A percentile compares a stretch with the other conserved stretches of the same genome.
Evolutionary conservation across 2,888 invertebrate species (phyloP).

Genomic region (Zele albiditarsus): DNA sequence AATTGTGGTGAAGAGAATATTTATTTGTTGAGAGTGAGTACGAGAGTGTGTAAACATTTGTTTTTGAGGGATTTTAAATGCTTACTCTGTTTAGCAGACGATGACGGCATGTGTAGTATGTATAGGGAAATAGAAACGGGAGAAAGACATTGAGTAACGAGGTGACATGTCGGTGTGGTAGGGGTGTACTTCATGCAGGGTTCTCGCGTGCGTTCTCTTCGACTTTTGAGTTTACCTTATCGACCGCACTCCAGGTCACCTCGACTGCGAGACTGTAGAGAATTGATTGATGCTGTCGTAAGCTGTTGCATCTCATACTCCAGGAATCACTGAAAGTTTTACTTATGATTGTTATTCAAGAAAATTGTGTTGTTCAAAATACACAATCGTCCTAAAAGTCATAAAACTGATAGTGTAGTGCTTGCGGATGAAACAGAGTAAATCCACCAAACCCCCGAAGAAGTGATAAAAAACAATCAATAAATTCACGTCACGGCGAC

Average conservation of each 20-base stretch:
- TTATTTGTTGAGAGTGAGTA: neutral
- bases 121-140: neutral
- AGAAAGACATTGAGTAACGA: neutral
- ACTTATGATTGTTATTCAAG: too few relatives aligned
- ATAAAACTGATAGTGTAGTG: too few relatives aligned
- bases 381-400: too few relatives aligned
- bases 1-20: neutral
- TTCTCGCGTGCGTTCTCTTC: conserved; percentile 5
- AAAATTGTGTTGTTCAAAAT: too few relatives aligned
- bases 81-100: neutral
- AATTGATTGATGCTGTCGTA: conserved; percentile 37
- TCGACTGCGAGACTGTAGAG: neutral
- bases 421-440: too few relatives aligned
- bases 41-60: neutral
- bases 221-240: conserved; percentile 26
- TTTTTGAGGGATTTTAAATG: neutral
- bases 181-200: conserved; percentile 14
- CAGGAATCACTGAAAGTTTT: too few relatives aligned
- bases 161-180: conserved; percentile 26
- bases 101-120: neutral
- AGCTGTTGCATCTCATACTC: conserved; percentile 37
- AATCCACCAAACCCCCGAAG: too few relatives aligned
- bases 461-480: too few relatives aligned
- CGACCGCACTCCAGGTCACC: conserved; percentile 25
- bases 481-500: too few relatives aligned